phyloP scores from a whole-genome alignment of 2,113 vertebrate species.

The Entomyzon cyanotis region DNA sequence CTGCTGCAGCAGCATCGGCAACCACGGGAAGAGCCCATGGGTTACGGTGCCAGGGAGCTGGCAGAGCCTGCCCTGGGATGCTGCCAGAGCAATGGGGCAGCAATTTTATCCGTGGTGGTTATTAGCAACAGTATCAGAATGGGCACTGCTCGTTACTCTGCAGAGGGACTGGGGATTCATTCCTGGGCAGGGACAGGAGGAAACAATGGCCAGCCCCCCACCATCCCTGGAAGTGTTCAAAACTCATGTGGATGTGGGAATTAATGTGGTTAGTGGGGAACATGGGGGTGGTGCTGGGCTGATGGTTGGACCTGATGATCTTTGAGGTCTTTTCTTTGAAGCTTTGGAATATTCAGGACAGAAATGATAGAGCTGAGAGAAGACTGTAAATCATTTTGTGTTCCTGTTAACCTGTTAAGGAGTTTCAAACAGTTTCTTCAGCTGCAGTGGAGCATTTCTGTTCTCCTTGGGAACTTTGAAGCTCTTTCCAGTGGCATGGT shows the following conservation, averaged over 20 bases:
- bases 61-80: not conserved
- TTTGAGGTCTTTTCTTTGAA: not conserved
- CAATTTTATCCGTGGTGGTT: accelerated
- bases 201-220: not conserved
- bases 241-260: not conserved
- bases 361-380: not conserved
- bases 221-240: not conserved
- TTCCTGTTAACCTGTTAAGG: not conserved
- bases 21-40: accelerated
- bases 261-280: not conserved
- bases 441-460: not conserved
- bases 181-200: accelerated
- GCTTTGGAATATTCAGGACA: not conserved
- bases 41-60: not conserved
- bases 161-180: not conserved
- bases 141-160: accelerated
- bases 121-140: not conserved
- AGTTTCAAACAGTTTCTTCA: not conserved
- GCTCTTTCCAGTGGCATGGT: not conserved
- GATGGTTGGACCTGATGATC: not conserved
- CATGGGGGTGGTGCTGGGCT: not conserved
- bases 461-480: not conserved
- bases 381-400: not conserved
- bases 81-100: not conserved
- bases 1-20: not conserved